Conservation (phyloP, 2,113 vertebrate species). For the Lonchura striata region DNA sequence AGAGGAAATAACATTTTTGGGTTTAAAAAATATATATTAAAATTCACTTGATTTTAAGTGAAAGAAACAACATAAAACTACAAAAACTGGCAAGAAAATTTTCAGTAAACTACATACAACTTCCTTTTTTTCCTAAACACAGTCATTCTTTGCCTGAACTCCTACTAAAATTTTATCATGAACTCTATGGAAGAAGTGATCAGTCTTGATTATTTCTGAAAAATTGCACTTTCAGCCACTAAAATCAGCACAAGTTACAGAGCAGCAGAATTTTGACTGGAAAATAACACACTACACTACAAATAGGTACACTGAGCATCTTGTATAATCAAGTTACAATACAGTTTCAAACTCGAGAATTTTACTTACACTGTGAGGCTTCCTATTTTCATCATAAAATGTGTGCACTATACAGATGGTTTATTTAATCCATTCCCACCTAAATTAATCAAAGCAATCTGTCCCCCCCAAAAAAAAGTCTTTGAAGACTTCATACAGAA, state of each 20-base stretch:
- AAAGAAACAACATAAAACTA: background rate
- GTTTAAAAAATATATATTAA: background rate
- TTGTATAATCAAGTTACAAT: background rate
- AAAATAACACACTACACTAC: background rate
- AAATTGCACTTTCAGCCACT: background rate
- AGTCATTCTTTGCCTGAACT: background rate
- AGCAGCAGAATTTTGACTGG: background rate
- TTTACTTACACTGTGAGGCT: background rate
- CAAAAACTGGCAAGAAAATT: background rate
- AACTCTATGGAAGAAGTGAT: background rate
- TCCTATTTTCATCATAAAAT: background rate
- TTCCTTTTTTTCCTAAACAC: background rate
- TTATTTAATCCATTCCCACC: constrained; percentile 31
- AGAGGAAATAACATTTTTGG: background rate
- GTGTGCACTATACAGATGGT: background rate
- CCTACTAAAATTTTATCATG: background rate
- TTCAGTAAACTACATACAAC: background rate
- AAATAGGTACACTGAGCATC: background rate
- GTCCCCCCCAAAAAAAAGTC: background rate
- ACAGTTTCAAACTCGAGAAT: background rate
- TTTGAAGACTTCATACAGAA: background rate
- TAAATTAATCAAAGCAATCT: constrained; percentile 42
- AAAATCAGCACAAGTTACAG: background rate
- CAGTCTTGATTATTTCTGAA: background rate
- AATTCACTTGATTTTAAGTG: background rate